phyloP scores from a whole-genome alignment of 2,797 vertebrate species.

The Propithecus perrieri region DNA sequence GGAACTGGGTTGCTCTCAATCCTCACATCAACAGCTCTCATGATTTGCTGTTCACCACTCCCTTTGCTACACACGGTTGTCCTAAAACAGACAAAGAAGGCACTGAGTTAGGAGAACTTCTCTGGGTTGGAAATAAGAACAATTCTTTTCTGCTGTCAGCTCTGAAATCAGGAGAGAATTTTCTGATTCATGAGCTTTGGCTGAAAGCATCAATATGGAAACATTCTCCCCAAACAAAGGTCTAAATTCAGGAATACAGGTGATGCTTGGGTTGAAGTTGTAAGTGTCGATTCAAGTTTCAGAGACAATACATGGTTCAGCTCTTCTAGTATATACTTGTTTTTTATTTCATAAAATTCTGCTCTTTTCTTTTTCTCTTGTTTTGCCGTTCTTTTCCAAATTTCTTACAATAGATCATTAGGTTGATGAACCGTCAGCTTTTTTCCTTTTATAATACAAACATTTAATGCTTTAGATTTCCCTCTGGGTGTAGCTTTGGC shows the following conservation, averaged over 20 bases:
- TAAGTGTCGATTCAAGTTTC: neutral
- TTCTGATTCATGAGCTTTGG: neutral
- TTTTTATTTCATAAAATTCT: neutral
- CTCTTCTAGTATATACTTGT: neutral
- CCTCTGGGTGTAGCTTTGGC: neutral
- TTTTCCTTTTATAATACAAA: neutral
- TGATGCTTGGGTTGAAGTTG: neutral
- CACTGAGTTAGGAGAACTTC: neutral
- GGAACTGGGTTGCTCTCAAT: conserved; percentile 88
- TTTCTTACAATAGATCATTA: neutral
- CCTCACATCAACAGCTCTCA: conserved; percentile 90
- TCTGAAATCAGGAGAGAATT: neutral
- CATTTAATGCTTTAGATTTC: neutral
- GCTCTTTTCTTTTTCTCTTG: neutral
- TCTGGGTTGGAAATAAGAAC: neutral
- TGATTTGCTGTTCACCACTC: conserved; percentile 83
- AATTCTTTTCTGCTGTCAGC: neutral
- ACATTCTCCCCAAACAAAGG: neutral
- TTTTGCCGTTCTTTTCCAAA: neutral
- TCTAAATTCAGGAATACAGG: neutral
- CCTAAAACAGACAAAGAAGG: conserved; percentile 83
- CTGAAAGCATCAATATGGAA: neutral
- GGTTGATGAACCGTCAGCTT: neutral
- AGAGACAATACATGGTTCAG: neutral
- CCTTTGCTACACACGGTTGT: conserved; percentile 89